Evolutionary conservation across 2,113 vertebrate genomes (phyloP).

Genomic region (Burhinus oedicnemus): DNA sequence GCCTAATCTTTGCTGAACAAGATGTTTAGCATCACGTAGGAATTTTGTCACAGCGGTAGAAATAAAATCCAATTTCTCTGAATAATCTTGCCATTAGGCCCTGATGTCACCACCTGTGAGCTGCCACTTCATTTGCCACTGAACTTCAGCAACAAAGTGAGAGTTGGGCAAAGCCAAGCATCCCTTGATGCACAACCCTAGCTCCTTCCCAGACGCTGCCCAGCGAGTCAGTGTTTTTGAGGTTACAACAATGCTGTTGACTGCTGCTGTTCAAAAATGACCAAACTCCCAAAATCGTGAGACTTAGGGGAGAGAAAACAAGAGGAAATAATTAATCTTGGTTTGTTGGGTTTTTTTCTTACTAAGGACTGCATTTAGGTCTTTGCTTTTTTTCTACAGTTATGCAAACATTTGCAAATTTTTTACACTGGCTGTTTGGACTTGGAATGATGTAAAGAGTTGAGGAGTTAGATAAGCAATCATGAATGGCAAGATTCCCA

Average conservation of each 20-base stretch:
- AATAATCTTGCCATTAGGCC: neutral
- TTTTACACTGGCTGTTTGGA: neutral
- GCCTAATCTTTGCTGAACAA: no score
- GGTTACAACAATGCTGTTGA: neutral
- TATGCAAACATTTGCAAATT: neutral
- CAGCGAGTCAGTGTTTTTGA: neutral
- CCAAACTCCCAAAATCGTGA: neutral
- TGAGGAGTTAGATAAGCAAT: neutral
- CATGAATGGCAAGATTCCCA: neutral
- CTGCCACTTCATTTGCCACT: neutral
- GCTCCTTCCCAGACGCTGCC: neutral
- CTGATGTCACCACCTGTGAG: neutral
- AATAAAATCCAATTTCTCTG: no score
- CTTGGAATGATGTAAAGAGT: neutral
- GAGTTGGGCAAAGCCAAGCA: neutral
- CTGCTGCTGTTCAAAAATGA: neutral
- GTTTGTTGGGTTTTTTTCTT: neutral
- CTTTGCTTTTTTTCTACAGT: neutral
- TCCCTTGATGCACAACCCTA: neutral
- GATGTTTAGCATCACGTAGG: no score
- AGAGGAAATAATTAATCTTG: neutral
- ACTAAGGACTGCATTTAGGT: neutral
- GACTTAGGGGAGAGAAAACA: neutral
- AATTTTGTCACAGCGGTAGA: no score
- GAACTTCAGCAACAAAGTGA: neutral